phyloP scores from a whole-genome alignment of 2,888 invertebrate genomes.

The Drosophila antonietae region DNA sequence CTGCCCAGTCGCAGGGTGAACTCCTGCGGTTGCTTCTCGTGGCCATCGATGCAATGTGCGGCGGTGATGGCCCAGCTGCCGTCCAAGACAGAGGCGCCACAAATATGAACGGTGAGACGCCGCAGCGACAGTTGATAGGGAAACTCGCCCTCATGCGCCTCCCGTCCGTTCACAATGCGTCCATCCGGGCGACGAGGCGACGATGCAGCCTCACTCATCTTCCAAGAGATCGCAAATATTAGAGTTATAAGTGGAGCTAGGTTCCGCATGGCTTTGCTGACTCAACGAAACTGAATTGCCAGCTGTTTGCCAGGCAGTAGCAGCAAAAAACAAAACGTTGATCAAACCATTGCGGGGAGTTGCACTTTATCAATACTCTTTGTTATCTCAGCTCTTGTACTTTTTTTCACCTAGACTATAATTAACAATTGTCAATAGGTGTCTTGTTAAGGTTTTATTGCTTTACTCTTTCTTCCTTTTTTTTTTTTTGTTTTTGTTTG shows the following conservation, averaged over 20 bases:
- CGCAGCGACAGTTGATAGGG: constrained; percentile 82
- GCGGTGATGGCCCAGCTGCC: constrained; percentile 81
- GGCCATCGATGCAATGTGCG: constrained; percentile 80
- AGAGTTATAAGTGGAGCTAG: constrained; percentile 12
- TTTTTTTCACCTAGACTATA: constrained; percentile 48
- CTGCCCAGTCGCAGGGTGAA: constrained; percentile 79
- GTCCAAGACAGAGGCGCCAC: constrained; percentile 80
- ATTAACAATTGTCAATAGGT: constrained; percentile 58
- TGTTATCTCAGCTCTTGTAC: constrained; percentile 62
- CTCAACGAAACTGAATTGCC: constrained; percentile 53
- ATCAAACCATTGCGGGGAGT: constrained; percentile 13
- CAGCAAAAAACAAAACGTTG: constrained; percentile 8
- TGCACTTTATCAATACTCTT: constrained; percentile 49
- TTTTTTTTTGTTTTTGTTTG: background rate
- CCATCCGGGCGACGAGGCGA: constrained; percentile 55
- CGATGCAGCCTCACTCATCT: constrained; percentile 11
- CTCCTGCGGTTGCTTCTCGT: constrained; percentile 65
- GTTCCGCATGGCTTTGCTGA: constrained; percentile 54
- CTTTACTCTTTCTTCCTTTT: background rate
- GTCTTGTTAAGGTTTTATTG: constrained; percentile 33
- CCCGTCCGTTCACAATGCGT: constrained; percentile 82
- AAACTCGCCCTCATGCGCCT: constrained; percentile 77
- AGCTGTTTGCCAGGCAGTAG: constrained; percentile 28
- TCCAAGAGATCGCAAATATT: constrained; percentile 15
- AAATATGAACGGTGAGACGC: constrained; percentile 78